Evolutionary conservation across 2,113 vertebrate genomes (phyloP), one percentile per base, ranked within the genome.

Genomic region (Sciurus niger): DNA sequence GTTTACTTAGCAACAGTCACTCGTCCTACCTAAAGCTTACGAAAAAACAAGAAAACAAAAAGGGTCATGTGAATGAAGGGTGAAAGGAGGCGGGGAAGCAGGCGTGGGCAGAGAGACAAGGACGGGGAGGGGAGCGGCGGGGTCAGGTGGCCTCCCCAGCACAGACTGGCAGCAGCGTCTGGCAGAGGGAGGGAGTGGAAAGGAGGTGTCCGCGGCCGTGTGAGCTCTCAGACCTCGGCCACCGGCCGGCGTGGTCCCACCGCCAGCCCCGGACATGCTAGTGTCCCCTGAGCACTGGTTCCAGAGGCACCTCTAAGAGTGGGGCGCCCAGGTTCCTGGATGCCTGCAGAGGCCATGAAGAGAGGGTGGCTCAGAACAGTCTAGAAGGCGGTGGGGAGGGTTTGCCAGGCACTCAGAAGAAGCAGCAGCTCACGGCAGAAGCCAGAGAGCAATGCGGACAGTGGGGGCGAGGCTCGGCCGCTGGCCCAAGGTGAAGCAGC

Each of bases 381-480:
- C 63, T 28, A 16, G n/a, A 43, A 20, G 65, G 63, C 24, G 18
- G 13, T 0, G 20, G 24, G 58, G 88, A 55, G 58, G 37, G 46
- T 3, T 25, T 63, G 24, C 84, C 30, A n/a, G 65, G 22, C 25
- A 65, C 24, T 68, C 58, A 68, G 58, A 51, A 67, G 30, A 6
- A 34, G 77, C 72, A 17, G 53, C 2, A 3, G 70, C n/a, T 25
- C 18, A 0, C 0, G 10, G 46, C 34, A 4, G 4, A 1, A 16
- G 46, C 46, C 17, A 8, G 68, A 67, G 8, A 7, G 46, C 32
- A 4, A 2, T 0, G 1, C 2, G 4, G 51, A 51, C 0, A 1
- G 8, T 1, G 18, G 32, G 34, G 34, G 8, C 0, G 2, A 0
- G 10, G 55, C 40, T 2, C 4, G 30, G 24, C 74, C 4, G 37